A percentile compares a stretch with the other conserved stretches of the same genome.
Evolutionary conservation across 2,888 invertebrate genomes (phyloP).

Genomic region (Penaeus monodon): DNA sequence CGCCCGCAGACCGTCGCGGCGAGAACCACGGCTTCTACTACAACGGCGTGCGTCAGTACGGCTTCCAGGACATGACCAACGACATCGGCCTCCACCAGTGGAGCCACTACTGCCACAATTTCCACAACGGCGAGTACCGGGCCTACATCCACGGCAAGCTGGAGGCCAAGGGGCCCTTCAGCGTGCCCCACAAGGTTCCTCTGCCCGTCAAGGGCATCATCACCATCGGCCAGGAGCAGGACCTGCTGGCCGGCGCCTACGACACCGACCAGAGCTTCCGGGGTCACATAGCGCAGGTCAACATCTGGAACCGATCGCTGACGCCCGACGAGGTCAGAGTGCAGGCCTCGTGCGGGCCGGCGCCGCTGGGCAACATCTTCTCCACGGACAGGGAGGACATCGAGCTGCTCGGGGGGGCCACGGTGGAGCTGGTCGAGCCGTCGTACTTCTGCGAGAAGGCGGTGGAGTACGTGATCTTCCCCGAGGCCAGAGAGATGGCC

Average conservation of each 20-base stretch:
- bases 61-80: background rate
- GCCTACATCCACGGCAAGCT: conserved; percentile 30
- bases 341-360: conserved; percentile 1
- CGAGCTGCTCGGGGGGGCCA: conserved; percentile 12
- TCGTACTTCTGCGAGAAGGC: conserved; percentile 24
- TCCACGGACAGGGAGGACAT: conserved; percentile 41
- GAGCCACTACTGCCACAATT: conserved; percentile 11
- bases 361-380: conserved; percentile 20
- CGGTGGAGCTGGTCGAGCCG: background rate
- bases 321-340: conserved; percentile 16
- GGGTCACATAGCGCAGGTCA: conserved; percentile 23
- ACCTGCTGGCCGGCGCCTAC: conserved; percentile 25
- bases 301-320: conserved; percentile 27
- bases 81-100: conserved; percentile 2
- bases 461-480: conserved; percentile 39
- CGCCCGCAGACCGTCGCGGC: conserved; percentile 41
- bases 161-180: conserved; percentile 6
- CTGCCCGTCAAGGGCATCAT: conserved; percentile 18
- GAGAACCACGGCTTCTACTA: conserved; percentile 56
- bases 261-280: conserved; percentile 9
- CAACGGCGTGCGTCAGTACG: conserved; percentile 50
- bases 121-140: conserved; percentile 10
- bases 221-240: conserved; percentile 34
- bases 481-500: conserved; percentile 24
- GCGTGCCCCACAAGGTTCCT: background rate